Evolutionary conservation across 2,888 invertebrate genomes (phyloP).

Genomic region (Drosophila greeni): DNA sequence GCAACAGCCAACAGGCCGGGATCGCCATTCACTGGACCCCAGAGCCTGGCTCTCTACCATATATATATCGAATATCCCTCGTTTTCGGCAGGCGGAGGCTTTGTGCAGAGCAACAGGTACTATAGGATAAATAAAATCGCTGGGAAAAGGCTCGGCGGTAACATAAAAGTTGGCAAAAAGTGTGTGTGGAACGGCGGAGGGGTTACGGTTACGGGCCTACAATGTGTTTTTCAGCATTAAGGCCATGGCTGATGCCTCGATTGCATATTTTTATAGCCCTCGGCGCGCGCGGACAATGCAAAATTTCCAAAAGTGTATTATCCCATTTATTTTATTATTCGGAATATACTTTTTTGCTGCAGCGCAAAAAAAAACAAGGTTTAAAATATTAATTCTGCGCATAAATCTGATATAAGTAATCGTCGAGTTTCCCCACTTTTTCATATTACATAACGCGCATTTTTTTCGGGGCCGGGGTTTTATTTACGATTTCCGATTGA

Average conservation of each 20-base stretch:
- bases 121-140: conserved; percentile 12
- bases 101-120: conserved; percentile 26
- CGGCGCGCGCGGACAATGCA: conserved; percentile 25
- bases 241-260: conserved; percentile 32
- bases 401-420: conserved; percentile 38
- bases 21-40: conserved; percentile 20
- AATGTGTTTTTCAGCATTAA: conserved; percentile 28
- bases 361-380: conserved; percentile 8
- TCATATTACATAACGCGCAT: neutral
- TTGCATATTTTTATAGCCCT: conserved; percentile 24
- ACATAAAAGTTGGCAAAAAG: conserved; percentile 29
- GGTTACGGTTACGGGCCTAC: conserved; percentile 9
- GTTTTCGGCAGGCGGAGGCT: no score
- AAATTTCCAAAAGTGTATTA: conserved; percentile 28
- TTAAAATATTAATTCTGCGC: conserved; percentile 28
- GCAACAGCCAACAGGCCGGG: conserved; percentile 37
- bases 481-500: conserved; percentile 4
- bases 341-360: conserved; percentile 1
- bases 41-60: conserved; percentile 15
- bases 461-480: conserved; percentile 1
- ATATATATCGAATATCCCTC: neutral
- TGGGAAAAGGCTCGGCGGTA: conserved; percentile 19
- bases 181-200: no score
- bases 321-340: conserved; percentile 23
- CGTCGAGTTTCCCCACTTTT: conserved; percentile 19